Percentiles rank a stretch among this genome's conserved stretches.
These are phyloP conservation scores for Falco punctatus DNA, from an alignment of 2,113 vertebrate genomes.

Conservation along the genomic window DNA sequence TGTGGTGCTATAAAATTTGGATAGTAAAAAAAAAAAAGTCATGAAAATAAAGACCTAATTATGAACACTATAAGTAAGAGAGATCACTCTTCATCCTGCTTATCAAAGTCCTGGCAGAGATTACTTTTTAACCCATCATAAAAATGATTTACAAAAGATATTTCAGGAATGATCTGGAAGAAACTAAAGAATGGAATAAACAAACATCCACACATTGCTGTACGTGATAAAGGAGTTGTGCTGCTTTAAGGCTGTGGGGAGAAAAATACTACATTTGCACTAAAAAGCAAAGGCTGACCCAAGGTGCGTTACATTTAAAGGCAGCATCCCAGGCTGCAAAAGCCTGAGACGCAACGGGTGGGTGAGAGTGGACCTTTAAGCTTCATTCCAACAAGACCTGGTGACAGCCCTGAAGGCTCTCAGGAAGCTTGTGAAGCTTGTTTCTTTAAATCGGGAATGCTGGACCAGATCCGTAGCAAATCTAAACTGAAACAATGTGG, in stretches of 20 bases:
- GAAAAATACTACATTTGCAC: background rate
- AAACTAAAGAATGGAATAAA: background rate
- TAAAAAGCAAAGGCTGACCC: background rate
- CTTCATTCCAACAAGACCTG: background rate
- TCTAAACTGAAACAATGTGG: background rate
- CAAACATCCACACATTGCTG: fast-evolving
- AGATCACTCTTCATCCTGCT: background rate
- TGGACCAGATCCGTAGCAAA: background rate
- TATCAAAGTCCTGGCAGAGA: background rate
- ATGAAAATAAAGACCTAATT: background rate
- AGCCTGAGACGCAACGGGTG: background rate
- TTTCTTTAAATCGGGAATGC: background rate
- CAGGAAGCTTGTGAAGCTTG: background rate
- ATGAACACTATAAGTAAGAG: background rate
- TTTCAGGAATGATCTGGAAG: background rate
- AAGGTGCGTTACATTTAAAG: background rate
- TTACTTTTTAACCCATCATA: background rate
- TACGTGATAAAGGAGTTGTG: fast-evolving
- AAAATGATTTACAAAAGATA: background rate
- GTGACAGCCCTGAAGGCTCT: background rate
- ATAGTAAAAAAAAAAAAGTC: background rate
- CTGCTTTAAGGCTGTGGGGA: background rate
- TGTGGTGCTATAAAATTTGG: background rate
- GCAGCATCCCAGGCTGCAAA: background rate
- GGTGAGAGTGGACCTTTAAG: background rate